Conservation (phyloP, 2,113 vertebrate genomes). For the Lanius collurio region DNA sequence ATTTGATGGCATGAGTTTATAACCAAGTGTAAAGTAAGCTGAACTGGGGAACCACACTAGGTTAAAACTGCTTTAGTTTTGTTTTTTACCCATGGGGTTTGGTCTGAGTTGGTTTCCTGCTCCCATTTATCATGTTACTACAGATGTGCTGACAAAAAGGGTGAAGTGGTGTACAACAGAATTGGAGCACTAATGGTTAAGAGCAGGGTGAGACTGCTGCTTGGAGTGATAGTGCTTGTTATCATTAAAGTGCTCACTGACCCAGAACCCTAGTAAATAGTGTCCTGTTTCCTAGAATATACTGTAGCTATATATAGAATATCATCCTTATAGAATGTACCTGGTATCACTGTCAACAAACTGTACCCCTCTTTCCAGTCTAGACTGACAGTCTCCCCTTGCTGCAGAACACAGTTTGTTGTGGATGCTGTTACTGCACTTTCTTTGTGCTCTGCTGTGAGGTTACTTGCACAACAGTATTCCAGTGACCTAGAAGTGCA, state of each 20-base stretch:
- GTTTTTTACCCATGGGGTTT: background rate
- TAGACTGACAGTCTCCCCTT: background rate
- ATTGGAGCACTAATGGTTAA: background rate
- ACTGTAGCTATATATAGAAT: background rate
- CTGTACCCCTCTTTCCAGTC: background rate
- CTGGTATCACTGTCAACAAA: background rate
- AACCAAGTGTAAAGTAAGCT: background rate
- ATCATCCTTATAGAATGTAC: background rate
- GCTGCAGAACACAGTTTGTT: background rate
- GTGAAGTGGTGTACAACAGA: background rate
- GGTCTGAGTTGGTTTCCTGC: background rate
- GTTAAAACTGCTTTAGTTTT: background rate
- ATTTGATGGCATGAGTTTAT: background rate
- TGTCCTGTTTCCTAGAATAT: background rate
- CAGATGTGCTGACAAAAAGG: background rate
- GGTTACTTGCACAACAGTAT: background rate
- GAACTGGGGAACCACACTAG: background rate
- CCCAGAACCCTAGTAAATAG: background rate
- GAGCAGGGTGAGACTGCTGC: background rate
- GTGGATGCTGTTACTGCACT: background rate
- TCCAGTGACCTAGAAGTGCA: constrained; percentile 55
- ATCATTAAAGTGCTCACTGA: background rate
- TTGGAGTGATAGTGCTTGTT: background rate
- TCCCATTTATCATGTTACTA: background rate
- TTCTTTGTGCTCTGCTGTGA: background rate